Evolutionary conservation across 2,797 vertebrate genomes (phyloP).

Genomic region (Megaceryle alcyon): DNA sequence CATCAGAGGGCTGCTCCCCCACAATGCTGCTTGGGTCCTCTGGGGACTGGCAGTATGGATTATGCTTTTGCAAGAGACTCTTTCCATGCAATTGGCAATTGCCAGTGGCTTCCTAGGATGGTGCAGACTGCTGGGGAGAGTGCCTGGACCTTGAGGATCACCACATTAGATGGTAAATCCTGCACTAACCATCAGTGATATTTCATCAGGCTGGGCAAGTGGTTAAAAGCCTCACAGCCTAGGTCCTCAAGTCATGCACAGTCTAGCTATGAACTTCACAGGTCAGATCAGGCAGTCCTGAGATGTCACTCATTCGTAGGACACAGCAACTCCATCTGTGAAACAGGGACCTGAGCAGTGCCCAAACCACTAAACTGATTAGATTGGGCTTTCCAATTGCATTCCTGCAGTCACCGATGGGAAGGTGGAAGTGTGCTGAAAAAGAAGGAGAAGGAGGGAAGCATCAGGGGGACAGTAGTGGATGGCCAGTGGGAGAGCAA

Average conservation of each 20-base stretch:
- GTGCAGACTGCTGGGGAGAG: not conserved
- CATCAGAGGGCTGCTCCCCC: not conserved
- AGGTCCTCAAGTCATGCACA: not conserved
- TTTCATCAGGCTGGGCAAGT: not conserved
- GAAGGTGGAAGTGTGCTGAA: not conserved
- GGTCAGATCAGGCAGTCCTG: not conserved
- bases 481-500: not conserved
- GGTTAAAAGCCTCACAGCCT: not conserved
- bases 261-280: not conserved
- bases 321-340: not conserved
- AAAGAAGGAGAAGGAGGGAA: not conserved
- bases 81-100: not conserved
- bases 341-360: not conserved
- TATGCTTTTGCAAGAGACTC: not conserved
- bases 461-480: too few species aligned
- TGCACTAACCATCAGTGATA: not conserved
- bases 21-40: accelerated
- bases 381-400: accelerated
- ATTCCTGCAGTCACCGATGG: not conserved
- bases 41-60: not conserved
- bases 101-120: not conserved
- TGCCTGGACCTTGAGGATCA: not conserved
- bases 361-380: accelerated
- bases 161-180: not conserved
- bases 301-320: not conserved